Base-by-base conservation (phyloP, 2,113 vertebrate species). In the Cnemophilus loriae region DNA sequence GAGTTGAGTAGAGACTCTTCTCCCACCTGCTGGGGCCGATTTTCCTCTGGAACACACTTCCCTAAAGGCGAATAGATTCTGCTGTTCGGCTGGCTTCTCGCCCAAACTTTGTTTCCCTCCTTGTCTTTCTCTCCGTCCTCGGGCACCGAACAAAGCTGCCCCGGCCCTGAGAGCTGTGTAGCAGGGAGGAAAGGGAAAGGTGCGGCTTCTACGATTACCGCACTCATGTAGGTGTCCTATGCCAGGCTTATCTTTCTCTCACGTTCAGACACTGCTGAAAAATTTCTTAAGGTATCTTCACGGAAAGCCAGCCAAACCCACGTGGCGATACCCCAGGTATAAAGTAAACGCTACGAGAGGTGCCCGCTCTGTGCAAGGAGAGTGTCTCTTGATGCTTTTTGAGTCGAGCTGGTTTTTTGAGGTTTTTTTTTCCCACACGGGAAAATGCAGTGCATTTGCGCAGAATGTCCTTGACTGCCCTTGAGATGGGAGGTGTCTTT, bases 21-120 rank as follows among this genome's bases (percentile, higher is more conserved):
- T 91, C 71, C 83, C 94, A 95, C 78, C 78, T 82, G 61, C 81
- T 77, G 74, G 59, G 73, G 26, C 19, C 7, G 35, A 42, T 81
- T 90, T 71, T 17, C 39, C 35, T 30, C 37, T 33, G 33, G 23
- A 86, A 84, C 71, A 39, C n/a, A 17, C 13, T 74, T 77, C 11
- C 14, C 47, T 24, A 9, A 37, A 68, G 30, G 49, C 42, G 17
- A 57, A 47, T 27, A 49, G 35, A 16, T 80, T 17, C 53, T 71
- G 24, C n/a, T 65, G 42, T 70, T 90, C 10, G 4, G 2, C 33
- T 71, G 73, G 44, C 57, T 84, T 55, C 67, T 90, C 4, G 6
- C 30, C 70, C 55, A 19, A 60, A 79, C 27, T 63, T 67, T n/a
- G 13, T 60, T 82, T 77, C 27, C 75, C 21, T 0, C 46, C 22